Conservation (phyloP, 1,140 invertebrate genomes). For the Lethrus apterus region DNA sequence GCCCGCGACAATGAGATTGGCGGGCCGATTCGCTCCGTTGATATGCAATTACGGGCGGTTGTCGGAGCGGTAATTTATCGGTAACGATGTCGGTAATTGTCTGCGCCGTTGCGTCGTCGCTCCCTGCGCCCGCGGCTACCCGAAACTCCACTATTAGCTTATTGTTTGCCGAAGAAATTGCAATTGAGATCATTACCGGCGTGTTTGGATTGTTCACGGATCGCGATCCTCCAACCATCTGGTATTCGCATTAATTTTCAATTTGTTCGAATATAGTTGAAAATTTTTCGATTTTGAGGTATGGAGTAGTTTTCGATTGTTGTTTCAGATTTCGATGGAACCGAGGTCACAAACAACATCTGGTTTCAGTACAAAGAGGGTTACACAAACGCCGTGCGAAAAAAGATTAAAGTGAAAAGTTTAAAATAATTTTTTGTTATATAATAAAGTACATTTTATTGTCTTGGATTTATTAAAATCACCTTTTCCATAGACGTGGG, state of each 20-base stretch:
- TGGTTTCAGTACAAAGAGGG: too few species aligned
- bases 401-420: too few species aligned
- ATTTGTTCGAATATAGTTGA: too few species aligned
- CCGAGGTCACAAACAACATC: too few species aligned
- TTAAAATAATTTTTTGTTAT: too few species aligned
- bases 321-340: too few species aligned
- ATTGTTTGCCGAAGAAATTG: constrained; percentile 22
- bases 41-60: constrained; percentile 15
- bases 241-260: background rate
- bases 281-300: background rate
- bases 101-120: constrained; percentile 3
- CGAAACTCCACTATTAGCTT: constrained; percentile 18
- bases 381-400: too few species aligned
- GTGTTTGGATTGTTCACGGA: constrained; percentile 16
- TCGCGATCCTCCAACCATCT: constrained; percentile 5
- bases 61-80: constrained; percentile 20
- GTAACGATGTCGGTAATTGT: constrained; percentile 21
- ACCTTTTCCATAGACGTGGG: too few species aligned
- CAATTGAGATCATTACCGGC: constrained; percentile 20
- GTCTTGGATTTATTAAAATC: too few species aligned
- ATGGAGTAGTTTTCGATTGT: constrained; percentile 11
- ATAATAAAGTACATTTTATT: too few species aligned
- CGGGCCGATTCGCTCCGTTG: background rate
- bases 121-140: constrained; percentile 1
- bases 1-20: background rate